Evolutionary conservation across 2,797 vertebrate species (phyloP).

Genomic region (Hyperoplus immaculatus): DNA sequence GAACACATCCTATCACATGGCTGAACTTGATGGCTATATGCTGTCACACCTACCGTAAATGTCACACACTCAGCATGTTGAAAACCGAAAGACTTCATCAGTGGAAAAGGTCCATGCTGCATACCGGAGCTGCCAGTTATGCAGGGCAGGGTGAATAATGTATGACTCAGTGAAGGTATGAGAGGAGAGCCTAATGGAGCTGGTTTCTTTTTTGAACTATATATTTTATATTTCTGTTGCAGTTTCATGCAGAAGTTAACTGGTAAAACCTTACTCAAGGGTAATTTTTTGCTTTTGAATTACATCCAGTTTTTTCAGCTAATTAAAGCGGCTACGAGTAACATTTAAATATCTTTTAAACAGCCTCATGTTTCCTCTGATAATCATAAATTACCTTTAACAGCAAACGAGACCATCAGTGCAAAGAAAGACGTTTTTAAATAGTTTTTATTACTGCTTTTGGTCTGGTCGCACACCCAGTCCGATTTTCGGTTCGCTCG

Average conservation of each 20-base stretch:
- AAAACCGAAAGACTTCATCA: slow-evolving; percentile 34
- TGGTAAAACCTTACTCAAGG: neutral
- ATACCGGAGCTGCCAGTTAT: neutral
- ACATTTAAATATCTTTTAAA: too few species aligned
- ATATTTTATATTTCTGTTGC: neutral
- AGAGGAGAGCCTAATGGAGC: neutral
- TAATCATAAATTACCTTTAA: too few species aligned
- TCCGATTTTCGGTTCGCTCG: too few species aligned
- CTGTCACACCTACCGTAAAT: slow-evolving; percentile 39
- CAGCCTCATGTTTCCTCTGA: too few species aligned
- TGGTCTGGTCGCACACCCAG: too few species aligned
- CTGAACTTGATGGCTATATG: slow-evolving; percentile 20
- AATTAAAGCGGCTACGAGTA: neutral
- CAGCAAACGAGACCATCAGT: too few species aligned
- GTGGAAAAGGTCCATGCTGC: neutral
- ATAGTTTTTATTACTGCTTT: too few species aligned
- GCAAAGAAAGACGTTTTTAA: too few species aligned
- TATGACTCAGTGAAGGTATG: neutral
- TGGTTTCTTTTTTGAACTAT: neutral
- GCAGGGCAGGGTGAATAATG: slow-evolving; percentile 17
- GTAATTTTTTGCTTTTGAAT: neutral
- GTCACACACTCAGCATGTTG: slow-evolving; percentile 57
- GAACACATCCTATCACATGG: neutral
- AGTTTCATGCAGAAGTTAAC: neutral
- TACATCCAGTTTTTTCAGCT: neutral